Conservation (phyloP, 2,888 invertebrate species). For the Diplazon laetatorius region DNA sequence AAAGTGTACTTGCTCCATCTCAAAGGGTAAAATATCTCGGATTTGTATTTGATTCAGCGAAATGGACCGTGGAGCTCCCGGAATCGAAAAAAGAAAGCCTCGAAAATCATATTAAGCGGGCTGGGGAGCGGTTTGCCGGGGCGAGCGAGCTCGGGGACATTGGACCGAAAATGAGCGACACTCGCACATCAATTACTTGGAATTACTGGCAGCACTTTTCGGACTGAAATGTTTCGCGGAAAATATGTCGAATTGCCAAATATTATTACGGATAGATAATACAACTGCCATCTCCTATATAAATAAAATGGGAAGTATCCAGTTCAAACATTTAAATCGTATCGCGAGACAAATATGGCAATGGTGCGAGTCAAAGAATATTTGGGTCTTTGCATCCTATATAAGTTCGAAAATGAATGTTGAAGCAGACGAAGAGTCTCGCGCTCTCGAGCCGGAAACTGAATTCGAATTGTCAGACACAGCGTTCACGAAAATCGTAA, state of each 20-base stretch:
- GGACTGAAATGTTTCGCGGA: slow-evolving; percentile 47
- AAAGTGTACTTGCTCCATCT: slow-evolving; percentile 12
- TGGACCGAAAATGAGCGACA: slow-evolving; percentile 10
- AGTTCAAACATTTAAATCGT: slow-evolving; percentile 12
- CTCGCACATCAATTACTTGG: slow-evolving; percentile 46
- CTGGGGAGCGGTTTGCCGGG: slow-evolving; percentile 64
- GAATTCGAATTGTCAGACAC: too few species aligned
- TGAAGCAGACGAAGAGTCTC: slow-evolving; percentile 3
- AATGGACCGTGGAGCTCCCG: slow-evolving; percentile 22
- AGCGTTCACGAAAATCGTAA: too few species aligned
- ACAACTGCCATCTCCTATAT: slow-evolving; percentile 58
- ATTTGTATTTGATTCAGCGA: slow-evolving; percentile 30
- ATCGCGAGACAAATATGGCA: slow-evolving; percentile 52
- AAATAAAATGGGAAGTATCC: slow-evolving; percentile 57
- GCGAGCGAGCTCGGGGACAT: slow-evolving; percentile 6
- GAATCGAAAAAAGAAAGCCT: slow-evolving; percentile 20
- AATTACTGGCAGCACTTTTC: slow-evolving; percentile 43
- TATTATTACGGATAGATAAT: slow-evolving; percentile 54
- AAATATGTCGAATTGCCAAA: slow-evolving; percentile 32
- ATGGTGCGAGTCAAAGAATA: slow-evolving; percentile 36
- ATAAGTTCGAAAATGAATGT: slow-evolving; percentile 37
- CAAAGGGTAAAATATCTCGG: slow-evolving; percentile 30
- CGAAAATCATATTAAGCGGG: slow-evolving; percentile 50
- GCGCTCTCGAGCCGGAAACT: too few species aligned
- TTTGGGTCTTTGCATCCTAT: slow-evolving; percentile 16